Conservation (phyloP, 1,140 invertebrate species). For the Calliphora vicina region DNA sequence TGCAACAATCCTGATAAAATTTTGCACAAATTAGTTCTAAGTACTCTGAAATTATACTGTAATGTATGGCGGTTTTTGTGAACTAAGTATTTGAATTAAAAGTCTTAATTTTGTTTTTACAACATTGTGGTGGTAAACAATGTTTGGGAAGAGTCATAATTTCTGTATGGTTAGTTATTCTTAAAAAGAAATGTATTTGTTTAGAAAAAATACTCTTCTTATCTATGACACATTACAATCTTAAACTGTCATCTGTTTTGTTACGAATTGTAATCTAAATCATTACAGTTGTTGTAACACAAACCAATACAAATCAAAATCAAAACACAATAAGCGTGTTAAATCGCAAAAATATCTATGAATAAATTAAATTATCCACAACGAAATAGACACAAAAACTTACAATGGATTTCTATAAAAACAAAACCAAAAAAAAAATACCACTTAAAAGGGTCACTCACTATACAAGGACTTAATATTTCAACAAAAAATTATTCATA, state of each 20-base stretch:
- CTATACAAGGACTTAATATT: background rate
- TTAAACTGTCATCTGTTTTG: background rate
- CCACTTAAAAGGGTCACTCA: constrained; percentile 30
- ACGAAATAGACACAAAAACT: background rate
- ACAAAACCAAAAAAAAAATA: background rate
- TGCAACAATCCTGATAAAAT: too few relatives aligned
- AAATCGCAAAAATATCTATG: constrained; percentile 28
- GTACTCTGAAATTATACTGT: too few relatives aligned
- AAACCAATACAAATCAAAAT: background rate
- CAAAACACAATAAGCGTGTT: constrained; percentile 17
- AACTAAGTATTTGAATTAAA: too few relatives aligned
- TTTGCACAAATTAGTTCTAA: too few relatives aligned
- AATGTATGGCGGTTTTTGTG: too few relatives aligned
- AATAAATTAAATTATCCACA: constrained; percentile 23
- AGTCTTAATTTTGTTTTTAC: too few relatives aligned
- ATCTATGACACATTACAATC: background rate
- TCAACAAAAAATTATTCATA: background rate
- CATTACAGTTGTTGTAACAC: background rate
- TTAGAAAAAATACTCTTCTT: too few relatives aligned
- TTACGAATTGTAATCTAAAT: constrained; percentile 5
- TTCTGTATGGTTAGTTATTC: too few relatives aligned
- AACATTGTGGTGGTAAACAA: too few relatives aligned
- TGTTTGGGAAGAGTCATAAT: too few relatives aligned
- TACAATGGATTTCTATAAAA: background rate
- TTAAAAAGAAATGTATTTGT: too few relatives aligned